Evolutionary conservation across 2,113 vertebrate genomes (phyloP).

Genomic region (Lophius piscatorius): DNA sequence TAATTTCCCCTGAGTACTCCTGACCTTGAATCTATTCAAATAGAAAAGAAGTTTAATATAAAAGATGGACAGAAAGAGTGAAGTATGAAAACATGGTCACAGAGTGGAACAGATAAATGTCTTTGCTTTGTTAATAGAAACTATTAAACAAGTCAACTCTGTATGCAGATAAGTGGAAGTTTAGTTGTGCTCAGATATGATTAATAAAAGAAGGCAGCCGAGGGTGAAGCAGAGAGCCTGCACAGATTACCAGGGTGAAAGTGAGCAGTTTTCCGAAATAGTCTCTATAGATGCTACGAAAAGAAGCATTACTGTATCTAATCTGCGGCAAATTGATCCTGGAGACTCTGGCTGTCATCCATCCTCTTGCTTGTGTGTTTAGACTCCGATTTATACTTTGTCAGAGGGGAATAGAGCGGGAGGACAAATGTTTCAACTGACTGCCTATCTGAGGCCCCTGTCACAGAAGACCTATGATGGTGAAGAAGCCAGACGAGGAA

Average conservation of each 20-base stretch:
- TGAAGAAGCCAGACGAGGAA: slow-evolving; percentile 13
- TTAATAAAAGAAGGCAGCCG: slow-evolving; percentile 46
- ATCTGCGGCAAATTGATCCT: slow-evolving; percentile 74
- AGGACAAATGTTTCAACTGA: slow-evolving; percentile 53
- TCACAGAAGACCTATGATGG: slow-evolving; percentile 50
- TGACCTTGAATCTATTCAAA: background rate
- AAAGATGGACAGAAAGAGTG: background rate
- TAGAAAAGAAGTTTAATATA: background rate
- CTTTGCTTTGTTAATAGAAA: slow-evolving; percentile 12
- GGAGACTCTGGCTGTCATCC: slow-evolving; percentile 58
- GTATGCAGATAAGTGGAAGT: slow-evolving; percentile 1
- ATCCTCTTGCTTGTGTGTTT: slow-evolving; percentile 57
- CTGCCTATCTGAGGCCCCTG: slow-evolving; percentile 37
- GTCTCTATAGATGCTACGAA: slow-evolving; percentile 57
- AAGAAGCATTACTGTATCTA: slow-evolving; percentile 76
- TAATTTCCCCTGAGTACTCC: no score
- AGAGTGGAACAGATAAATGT: background rate
- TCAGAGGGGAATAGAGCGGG: slow-evolving; percentile 43
- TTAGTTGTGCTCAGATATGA: slow-evolving; percentile 42
- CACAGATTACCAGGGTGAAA: slow-evolving; percentile 41
- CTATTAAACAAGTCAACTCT: slow-evolving; percentile 4
- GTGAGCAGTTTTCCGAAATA: slow-evolving; percentile 57
- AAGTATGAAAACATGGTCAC: background rate
- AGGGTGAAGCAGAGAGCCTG: slow-evolving; percentile 5
- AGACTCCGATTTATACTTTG: slow-evolving; percentile 48